Percentiles rank a stretch among this genome's conserved stretches.
Conservation (phyloP, 2,888 invertebrate genomes). For the Bimastos eiseni region DNA sequence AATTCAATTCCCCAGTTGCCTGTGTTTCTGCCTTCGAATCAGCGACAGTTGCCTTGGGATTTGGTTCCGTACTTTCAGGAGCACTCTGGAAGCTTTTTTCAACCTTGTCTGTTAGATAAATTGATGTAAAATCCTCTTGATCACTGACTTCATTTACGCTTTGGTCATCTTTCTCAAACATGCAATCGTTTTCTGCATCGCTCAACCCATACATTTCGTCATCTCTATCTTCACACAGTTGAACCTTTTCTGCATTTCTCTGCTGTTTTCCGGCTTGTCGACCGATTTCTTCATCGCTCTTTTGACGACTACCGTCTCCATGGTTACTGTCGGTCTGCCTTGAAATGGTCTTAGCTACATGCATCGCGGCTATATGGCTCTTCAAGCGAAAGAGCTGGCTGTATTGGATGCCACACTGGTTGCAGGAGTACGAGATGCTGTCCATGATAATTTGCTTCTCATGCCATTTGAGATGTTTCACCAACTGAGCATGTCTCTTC, state of each 20-base stretch:
- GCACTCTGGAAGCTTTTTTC: background rate
- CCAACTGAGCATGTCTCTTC: background rate
- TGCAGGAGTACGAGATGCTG: background rate
- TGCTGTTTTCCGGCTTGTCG: too few relatives aligned
- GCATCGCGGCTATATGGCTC: background rate
- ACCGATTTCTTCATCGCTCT: too few relatives aligned
- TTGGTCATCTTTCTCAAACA: background rate
- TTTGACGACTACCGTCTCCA: too few relatives aligned
- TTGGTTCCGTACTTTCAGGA: background rate
- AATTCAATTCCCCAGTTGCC: background rate
- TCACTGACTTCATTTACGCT: background rate
- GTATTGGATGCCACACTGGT: background rate
- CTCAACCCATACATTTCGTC: conserved; percentile 51
- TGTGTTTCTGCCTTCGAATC: background rate
- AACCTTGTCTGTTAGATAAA: background rate
- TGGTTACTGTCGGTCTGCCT: background rate
- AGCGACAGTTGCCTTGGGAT: background rate
- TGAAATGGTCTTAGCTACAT: background rate
- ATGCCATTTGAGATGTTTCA: background rate
- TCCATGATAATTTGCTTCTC: background rate
- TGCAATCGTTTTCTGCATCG: conserved; percentile 43
- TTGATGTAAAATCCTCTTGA: background rate
- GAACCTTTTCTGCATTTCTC: conserved; percentile 46
- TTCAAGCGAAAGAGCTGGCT: background rate
- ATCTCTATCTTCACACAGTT: conserved; percentile 39